Percentiles rank a stretch among this genome's conserved stretches.
Evolutionary conservation across 92 coral and sea anemone species (phyloP).

Genomic region (Plumapathes pennacea): DNA sequence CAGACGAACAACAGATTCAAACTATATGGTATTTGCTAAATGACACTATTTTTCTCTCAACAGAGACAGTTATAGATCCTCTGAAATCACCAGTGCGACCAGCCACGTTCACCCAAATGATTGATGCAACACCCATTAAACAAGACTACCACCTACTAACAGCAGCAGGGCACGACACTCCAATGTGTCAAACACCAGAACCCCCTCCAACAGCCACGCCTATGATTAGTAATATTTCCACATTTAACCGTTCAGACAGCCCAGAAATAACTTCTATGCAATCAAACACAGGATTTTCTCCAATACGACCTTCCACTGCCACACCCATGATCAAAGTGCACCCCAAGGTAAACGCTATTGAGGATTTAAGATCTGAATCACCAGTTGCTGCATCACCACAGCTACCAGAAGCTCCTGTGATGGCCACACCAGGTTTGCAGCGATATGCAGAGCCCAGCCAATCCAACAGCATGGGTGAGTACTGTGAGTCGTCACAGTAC

Average conservation of each 20-base stretch:
- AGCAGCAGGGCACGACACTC: conserved; percentile 29
- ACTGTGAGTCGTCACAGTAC: too few species aligned
- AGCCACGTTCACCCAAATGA: conserved; percentile 71
- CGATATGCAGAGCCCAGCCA: conserved; percentile 12
- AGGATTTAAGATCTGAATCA: neutral
- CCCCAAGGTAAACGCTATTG: too few species aligned
- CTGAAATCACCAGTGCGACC: conserved; percentile 78
- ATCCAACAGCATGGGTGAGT: conserved; percentile 6
- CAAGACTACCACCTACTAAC: too few species aligned
- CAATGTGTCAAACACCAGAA: conserved; percentile 57
- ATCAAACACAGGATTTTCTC: conserved; percentile 21
- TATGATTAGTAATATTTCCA: conserved; percentile 35
- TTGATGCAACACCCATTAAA: conserved; percentile 49
- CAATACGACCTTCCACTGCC: conserved; percentile 54
- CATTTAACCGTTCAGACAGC: conserved; percentile 15
- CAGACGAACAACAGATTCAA: too few species aligned
- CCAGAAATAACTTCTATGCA: neutral
- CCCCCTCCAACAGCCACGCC: conserved; percentile 86
- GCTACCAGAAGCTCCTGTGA: conserved; percentile 64
- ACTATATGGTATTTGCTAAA: neutral
- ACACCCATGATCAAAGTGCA: conserved; percentile 72
- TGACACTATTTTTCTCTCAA: neutral
- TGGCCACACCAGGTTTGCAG: conserved; percentile 77
- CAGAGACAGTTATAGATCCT: conserved; percentile 25
- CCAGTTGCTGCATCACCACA: conserved; percentile 16